Conservation (phyloP, 2,113 vertebrate species). For the Rhizomys pruinosus region DNA sequence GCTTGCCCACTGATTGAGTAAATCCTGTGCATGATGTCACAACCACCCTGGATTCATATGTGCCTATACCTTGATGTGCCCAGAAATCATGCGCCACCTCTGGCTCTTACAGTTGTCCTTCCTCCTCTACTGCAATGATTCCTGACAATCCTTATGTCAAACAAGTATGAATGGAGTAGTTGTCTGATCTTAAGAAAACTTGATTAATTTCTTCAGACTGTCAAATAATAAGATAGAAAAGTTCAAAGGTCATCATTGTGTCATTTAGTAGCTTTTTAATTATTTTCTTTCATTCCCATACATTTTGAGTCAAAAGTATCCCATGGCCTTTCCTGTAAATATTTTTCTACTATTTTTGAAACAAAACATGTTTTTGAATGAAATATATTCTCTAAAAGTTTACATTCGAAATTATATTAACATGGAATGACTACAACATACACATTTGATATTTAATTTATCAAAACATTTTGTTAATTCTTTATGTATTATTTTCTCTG, state of each 20-base stretch:
- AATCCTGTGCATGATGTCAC: too few relatives aligned
- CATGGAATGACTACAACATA: background rate
- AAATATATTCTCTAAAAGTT: background rate
- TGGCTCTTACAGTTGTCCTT: too few relatives aligned
- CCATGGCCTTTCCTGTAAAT: background rate
- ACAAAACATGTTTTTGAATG: background rate
- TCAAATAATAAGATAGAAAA: background rate
- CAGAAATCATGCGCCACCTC: too few relatives aligned
- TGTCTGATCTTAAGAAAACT: background rate
- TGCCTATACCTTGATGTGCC: too few relatives aligned
- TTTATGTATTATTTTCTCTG: background rate
- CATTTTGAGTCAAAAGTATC: background rate
- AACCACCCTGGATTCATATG: too few relatives aligned
- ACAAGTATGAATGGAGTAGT: background rate
- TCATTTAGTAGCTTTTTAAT: background rate
- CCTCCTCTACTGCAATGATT: too few relatives aligned
- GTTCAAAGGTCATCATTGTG: background rate
- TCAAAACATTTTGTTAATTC: background rate
- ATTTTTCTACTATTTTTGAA: background rate
- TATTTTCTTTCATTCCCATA: background rate
- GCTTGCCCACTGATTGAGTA: too few relatives aligned
- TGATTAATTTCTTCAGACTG: background rate
- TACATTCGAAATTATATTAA: background rate
- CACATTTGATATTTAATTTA: background rate
- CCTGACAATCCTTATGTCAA: background rate